Evolutionary conservation across 2,113 vertebrate genomes (phyloP).

Genomic region (Orientallactaga bullata): DNA sequence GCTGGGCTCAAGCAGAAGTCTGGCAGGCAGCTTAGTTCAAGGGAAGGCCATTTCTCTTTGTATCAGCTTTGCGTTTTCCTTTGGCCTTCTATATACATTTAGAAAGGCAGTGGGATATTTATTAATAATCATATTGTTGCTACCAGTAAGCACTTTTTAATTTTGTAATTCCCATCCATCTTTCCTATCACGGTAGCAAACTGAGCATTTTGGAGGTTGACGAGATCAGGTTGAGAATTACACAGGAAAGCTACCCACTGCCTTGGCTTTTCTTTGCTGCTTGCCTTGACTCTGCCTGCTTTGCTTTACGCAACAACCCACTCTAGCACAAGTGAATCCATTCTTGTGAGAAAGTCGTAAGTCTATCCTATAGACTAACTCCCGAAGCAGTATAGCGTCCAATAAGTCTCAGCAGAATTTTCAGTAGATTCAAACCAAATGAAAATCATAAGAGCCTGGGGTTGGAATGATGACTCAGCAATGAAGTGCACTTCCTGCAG

Average conservation of each 20-base stretch:
- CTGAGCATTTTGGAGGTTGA: background rate
- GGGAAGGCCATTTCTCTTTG: background rate
- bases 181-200: background rate
- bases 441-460: background rate
- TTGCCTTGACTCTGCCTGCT: background rate
- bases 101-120: background rate
- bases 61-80: background rate
- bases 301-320: no score
- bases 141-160: background rate
- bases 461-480: no score
- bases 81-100: background rate
- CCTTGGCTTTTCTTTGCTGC: background rate
- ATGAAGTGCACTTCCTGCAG: no score
- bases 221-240: background rate
- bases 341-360: background rate
- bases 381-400: no score
- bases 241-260: background rate
- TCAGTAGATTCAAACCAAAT: background rate
- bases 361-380: background rate
- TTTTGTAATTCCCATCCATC: background rate
- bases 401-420: background rate
- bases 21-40: no score
- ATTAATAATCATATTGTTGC: conserved; percentile 16
- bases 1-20: background rate
- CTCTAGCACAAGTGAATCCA: background rate